Conservation (phyloP, 2,888 invertebrate species). For the Bibio marci region DNA sequence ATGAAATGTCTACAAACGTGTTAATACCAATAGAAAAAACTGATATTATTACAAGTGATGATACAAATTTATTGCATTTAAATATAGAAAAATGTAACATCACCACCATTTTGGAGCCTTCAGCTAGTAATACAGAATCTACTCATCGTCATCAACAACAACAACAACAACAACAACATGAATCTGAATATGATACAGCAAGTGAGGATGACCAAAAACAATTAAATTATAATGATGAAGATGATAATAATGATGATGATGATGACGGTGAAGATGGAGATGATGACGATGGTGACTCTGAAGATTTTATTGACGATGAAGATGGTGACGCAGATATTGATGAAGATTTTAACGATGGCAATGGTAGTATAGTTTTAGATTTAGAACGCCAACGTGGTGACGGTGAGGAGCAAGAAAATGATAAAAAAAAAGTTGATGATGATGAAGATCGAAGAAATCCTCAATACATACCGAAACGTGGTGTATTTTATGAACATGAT, state of each 20-base stretch:
- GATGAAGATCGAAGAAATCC: conserved; percentile 93
- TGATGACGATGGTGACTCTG: conserved; percentile 15
- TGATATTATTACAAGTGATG: too few relatives aligned
- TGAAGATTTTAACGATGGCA: conserved; percentile 6
- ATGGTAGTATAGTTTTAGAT: conserved; percentile 7
- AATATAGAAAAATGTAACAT: too few relatives aligned
- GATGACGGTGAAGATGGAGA: conserved; percentile 17
- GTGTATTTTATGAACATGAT: conserved; percentile 94
- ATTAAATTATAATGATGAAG: conserved; percentile 21
- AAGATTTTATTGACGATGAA: conserved; percentile 6
- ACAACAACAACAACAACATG: conserved; percentile 15
- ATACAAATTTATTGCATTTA: too few relatives aligned
- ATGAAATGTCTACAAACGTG: too few relatives aligned
- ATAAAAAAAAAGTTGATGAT: conserved; percentile 63
- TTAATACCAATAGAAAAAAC: too few relatives aligned
- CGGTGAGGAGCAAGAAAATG: conserved; percentile 37
- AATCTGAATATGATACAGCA: conserved; percentile 30
- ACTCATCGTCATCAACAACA: too few relatives aligned
- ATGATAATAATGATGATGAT: conserved; percentile 22
- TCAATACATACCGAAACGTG: conserved; percentile 90
- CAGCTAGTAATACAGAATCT: too few relatives aligned
- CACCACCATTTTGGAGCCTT: too few relatives aligned
- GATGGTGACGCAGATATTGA: conserved; percentile 8
- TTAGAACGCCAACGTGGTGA: conserved; percentile 50
- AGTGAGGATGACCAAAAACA: conserved; percentile 16